Evolutionary conservation across 2,888 invertebrate genomes (phyloP).

Genomic region (Deilephila porcellus): DNA sequence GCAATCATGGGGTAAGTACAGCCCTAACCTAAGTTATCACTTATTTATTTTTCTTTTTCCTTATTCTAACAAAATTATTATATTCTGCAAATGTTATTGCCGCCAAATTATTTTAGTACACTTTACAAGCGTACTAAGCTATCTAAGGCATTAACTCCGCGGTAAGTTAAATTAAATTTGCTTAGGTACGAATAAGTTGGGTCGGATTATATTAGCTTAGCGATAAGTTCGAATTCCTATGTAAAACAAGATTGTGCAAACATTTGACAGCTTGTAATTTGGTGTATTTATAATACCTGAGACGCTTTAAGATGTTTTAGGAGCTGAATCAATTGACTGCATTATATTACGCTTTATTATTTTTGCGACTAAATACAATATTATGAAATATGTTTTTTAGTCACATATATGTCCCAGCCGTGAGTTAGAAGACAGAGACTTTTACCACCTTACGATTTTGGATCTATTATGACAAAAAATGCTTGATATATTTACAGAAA

Average conservation of each 20-base stretch:
- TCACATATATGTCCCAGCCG: no score
- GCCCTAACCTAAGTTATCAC: no score
- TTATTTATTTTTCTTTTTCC: no score
- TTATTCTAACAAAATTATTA: no score
- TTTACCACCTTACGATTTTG: no score
- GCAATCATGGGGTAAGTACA: no score
- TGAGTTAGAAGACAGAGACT: no score
- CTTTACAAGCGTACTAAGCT: not conserved
- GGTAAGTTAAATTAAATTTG: conserved; percentile 9
- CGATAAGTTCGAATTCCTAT: conserved; percentile 13
- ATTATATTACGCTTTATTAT: not conserved
- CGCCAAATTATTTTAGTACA: not conserved
- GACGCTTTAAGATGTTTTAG: not conserved
- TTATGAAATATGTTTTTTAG: no score
- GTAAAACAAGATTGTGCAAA: not conserved
- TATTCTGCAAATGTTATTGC: no score
- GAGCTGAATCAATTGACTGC: not conserved
- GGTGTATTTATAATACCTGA: not conserved
- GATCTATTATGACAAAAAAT: not conserved
- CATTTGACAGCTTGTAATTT: not conserved
- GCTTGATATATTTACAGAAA: conserved; percentile 39
- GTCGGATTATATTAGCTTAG: conserved; percentile 3
- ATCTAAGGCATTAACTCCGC: not conserved
- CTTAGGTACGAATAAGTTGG: conserved; percentile 19
- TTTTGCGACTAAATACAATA: not conserved